A percentile compares a stretch with the other conserved stretches of the same genome.
These are phyloP conservation scores for Poeciliopsis paucimaculata DNA, from an alignment of 2,797 vertebrate species.

Conservation along the genomic window DNA sequence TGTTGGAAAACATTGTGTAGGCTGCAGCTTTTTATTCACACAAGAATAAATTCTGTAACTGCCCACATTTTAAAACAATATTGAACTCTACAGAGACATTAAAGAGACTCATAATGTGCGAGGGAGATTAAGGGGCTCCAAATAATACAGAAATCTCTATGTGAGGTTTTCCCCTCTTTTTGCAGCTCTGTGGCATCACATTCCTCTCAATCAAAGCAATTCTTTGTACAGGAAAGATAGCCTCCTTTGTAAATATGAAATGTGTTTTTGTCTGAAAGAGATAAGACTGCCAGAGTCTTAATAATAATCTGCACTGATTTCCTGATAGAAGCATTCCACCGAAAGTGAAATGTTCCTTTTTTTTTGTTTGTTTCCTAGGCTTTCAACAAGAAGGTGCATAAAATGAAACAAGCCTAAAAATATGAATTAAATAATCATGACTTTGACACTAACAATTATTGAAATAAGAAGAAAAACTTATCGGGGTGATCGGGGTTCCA, in stretches of 20 bases:
- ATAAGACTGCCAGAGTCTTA: background rate
- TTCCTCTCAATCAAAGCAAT: conserved; percentile 19
- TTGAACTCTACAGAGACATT: conserved; percentile 36
- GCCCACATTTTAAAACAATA: conserved; percentile 34
- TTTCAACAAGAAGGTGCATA: background rate
- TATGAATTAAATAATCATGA: background rate
- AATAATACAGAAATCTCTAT: conserved; percentile 30
- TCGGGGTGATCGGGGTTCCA: conserved; percentile 6
- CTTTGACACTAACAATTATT: background rate
- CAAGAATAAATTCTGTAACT: conserved; percentile 24
- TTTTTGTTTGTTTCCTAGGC: background rate
- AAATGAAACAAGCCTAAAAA: background rate
- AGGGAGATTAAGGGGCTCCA: conserved; percentile 47
- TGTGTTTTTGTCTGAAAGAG: conserved; percentile 24
- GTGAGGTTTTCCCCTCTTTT: conserved; percentile 23
- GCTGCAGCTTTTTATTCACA: conserved; percentile 31
- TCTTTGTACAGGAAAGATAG: conserved; percentile 1
- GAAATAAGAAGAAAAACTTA: background rate
- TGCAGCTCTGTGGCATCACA: conserved; percentile 14
- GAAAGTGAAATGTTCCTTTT: background rate
- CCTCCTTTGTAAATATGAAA: conserved; percentile 16
- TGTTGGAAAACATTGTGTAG: conserved; percentile 5
- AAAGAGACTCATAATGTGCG: conserved; percentile 35
- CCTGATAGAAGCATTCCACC: background rate
- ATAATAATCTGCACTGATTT: background rate